Base-by-base conservation (phyloP, 2,113 vertebrate species). In the Otis tarda region DNA sequence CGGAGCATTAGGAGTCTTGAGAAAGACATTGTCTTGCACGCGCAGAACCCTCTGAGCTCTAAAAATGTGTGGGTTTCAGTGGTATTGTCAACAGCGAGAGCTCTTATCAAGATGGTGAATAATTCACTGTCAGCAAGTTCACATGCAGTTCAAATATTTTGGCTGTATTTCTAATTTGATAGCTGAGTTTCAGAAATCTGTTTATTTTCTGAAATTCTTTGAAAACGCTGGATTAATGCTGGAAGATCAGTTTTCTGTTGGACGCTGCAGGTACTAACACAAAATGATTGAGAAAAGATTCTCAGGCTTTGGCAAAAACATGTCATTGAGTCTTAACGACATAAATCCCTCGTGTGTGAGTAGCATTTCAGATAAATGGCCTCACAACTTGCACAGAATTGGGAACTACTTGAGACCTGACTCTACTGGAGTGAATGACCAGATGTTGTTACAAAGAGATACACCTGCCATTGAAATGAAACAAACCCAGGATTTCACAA, bases 41-140 rank as follows among this genome's bases (percentile, higher is more conserved):
- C 87, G 73, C 85, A 95, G 85, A 81, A 90, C 37, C 47, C 64
- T 96, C 87, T 27, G 64, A 41, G 73, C 92, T 87, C 82, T 57
- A 57, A 63, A 23, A 13, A 7, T 28, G 60, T 2, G 27, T 78
- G 71, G 69, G 25, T 94, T 95, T 91, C 45, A 41, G 68, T 35
- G 59, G n/a, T 47, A 2, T n/a, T 82, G 60, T 90, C 56, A 84
- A 18, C 80, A 75, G 33, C 0, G 0, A 83, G 71, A 52, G 64
- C 71, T 87, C 64, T 37, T 10, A 5, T 89, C 60, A 63, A 20
- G 84, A 41, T 60, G 56, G 49, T 64, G 49, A 93, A 65, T 87
- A 86, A 57, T 70, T 95, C 76, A 9, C 76, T 94, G 86, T 89
- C 95, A 82, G 64, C 69, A 61, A 56, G 73, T 84, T 96, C 60